phyloP scores from a whole-genome alignment of 64 coral and sea anemone species.

The Dendronephthya gigantea region DNA sequence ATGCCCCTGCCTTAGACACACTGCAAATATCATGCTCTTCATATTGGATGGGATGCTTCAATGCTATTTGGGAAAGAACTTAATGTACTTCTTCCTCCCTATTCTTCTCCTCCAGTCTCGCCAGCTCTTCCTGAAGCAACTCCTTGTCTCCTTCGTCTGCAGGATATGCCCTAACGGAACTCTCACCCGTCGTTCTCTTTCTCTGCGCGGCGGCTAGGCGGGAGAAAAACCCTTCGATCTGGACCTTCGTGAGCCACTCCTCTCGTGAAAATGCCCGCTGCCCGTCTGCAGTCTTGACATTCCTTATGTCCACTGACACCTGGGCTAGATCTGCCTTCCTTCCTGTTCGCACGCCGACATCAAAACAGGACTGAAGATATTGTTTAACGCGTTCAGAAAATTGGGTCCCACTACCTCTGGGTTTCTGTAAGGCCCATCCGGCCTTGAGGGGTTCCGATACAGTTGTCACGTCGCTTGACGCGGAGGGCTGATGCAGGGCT shows the following conservation, averaged over 20 bases:
- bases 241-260: slow-evolving; percentile 41
- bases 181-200: background rate
- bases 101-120: slow-evolving; percentile 14
- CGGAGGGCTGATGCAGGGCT: too few relatives aligned
- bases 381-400: background rate
- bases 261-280: slow-evolving; percentile 38
- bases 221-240: slow-evolving; percentile 44
- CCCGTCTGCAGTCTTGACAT: slow-evolving; percentile 31
- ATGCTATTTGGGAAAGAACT: slow-evolving; percentile 21
- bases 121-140: background rate
- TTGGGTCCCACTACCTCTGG: too few relatives aligned
- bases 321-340: slow-evolving; percentile 37
- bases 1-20: slow-evolving; percentile 19
- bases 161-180: background rate
- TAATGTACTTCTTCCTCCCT: slow-evolving; percentile 20
- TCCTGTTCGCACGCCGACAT: slow-evolving; percentile 28
- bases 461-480: too few relatives aligned
- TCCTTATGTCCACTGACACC: slow-evolving; percentile 34
- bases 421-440: too few relatives aligned
- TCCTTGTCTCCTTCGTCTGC: background rate
- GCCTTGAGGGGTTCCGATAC: too few relatives aligned
- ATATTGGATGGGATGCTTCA: slow-evolving; percentile 39
- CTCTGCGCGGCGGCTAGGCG: slow-evolving; percentile 31
- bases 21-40: slow-evolving; percentile 31
- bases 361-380: slow-evolving; percentile 25